These are phyloP conservation scores for Panthera uncia DNA, from an alignment of 2,113 vertebrate species.

Conservation along the genomic window DNA sequence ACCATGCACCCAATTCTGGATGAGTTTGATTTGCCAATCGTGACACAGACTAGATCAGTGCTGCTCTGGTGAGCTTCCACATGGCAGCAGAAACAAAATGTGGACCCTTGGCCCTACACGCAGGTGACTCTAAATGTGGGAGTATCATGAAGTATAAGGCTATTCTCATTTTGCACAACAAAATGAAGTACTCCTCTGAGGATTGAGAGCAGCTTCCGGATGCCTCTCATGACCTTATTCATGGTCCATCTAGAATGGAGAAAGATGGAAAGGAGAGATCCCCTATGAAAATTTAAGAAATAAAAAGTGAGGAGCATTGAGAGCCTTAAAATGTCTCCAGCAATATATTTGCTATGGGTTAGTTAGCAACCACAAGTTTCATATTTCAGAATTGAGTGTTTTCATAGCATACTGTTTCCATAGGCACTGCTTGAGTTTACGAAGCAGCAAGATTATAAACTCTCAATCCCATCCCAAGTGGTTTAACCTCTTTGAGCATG, in stretches of 20 bases:
- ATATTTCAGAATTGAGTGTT: neutral
- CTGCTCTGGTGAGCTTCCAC: neutral
- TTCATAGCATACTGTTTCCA: neutral
- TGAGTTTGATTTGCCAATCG: neutral
- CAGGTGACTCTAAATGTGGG: neutral
- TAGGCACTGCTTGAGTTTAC: neutral
- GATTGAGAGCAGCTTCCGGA: neutral
- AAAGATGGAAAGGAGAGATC: neutral
- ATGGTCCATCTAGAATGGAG: neutral
- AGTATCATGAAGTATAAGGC: neutral
- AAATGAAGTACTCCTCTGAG: neutral
- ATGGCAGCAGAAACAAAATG: neutral
- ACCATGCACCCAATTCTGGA: neutral
- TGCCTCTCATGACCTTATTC: neutral
- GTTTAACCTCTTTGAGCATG: neutral
- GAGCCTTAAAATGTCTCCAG: neutral
- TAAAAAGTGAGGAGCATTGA: neutral
- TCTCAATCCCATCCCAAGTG: neutral
- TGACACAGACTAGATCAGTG: no score
- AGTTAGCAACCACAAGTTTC: neutral
- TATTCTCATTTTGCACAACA: neutral
- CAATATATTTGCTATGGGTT: neutral
- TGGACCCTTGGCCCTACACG: accelerated
- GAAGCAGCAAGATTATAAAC: neutral
- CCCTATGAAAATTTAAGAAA: neutral